Conservation (phyloP, 2,797 vertebrate species). For the Muraenolepis orangiensis region DNA sequence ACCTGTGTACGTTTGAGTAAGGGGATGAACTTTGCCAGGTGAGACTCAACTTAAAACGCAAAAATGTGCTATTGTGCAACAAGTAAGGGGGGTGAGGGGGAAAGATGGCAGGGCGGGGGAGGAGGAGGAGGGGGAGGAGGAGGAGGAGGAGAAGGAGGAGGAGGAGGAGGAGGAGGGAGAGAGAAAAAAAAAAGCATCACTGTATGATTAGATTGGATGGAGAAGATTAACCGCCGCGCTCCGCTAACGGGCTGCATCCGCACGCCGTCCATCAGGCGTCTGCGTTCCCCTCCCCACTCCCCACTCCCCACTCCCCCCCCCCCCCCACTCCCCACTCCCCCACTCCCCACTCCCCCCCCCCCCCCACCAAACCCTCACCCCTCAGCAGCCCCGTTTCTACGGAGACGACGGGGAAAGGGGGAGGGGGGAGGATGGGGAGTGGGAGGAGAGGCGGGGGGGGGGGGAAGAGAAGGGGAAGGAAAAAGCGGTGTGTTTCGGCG, state of each 20-base stretch:
- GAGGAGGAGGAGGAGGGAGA: no score
- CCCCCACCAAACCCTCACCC: no score
- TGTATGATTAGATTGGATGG: constrained; percentile 5
- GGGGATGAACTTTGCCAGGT: no score
- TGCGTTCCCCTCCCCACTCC: not conserved
- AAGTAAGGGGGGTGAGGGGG: not conserved
- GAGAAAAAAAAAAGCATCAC: not conserved
- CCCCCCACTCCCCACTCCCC: no score
- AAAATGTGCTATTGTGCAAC: no score
- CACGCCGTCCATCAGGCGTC: not conserved
- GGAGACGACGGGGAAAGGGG: no score
- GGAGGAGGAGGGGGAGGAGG: no score
- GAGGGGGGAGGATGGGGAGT: not conserved
- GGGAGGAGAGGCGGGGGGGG: constrained; percentile 16
- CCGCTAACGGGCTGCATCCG: not conserved
- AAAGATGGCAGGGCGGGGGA: no score
- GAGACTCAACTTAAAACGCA: no score
- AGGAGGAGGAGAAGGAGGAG: no score
- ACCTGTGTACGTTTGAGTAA: not conserved
- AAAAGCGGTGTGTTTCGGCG: constrained; percentile 23
- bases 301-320: no score
- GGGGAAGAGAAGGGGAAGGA: not conserved
- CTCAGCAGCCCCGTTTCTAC: not conserved
- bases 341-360: no score
- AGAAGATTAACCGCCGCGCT: not conserved